These are phyloP conservation scores for Astreopora myriophthalma DNA, from an alignment of 64 coral and sea anemone species.

Conservation along the genomic window DNA sequence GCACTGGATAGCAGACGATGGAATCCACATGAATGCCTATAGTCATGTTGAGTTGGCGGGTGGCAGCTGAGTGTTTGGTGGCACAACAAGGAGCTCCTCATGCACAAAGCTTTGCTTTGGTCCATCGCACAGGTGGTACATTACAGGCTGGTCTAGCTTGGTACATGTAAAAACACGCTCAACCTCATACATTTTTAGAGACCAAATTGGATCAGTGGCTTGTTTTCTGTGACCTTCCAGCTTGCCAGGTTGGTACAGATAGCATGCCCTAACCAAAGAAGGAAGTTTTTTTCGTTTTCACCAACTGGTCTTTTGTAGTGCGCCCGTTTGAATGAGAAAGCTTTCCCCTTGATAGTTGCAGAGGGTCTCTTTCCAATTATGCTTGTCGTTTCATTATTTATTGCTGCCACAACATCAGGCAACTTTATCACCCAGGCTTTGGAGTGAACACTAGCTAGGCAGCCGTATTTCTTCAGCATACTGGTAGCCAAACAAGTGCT, in stretches of 20 bases:
- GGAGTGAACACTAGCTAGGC: neutral
- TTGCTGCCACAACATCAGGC: slow-evolving; percentile 10
- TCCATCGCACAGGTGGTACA: neutral
- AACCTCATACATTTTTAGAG: neutral
- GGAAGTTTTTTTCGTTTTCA: neutral
- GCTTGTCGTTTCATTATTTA: slow-evolving; percentile 18
- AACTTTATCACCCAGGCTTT: neutral
- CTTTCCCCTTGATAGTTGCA: neutral
- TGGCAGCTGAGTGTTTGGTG: neutral
- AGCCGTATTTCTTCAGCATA: neutral
- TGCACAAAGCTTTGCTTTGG: neutral
- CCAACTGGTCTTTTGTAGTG: slow-evolving; percentile 28
- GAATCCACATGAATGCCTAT: neutral
- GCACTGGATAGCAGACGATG: neutral
- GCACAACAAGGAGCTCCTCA: neutral
- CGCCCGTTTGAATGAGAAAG: neutral
- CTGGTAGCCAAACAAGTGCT: neutral
- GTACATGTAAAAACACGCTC: neutral
- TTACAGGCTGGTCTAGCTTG: neutral
- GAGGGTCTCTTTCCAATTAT: neutral
- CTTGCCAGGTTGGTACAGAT: no score
- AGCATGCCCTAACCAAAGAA: neutral
- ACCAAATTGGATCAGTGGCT: slow-evolving; percentile 26
- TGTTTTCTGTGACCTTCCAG: neutral
- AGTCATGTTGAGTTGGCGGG: neutral